These are phyloP conservation scores for Clarias fuscus DNA, from an alignment of 2,797 vertebrate genomes.

Conservation along the genomic window DNA sequence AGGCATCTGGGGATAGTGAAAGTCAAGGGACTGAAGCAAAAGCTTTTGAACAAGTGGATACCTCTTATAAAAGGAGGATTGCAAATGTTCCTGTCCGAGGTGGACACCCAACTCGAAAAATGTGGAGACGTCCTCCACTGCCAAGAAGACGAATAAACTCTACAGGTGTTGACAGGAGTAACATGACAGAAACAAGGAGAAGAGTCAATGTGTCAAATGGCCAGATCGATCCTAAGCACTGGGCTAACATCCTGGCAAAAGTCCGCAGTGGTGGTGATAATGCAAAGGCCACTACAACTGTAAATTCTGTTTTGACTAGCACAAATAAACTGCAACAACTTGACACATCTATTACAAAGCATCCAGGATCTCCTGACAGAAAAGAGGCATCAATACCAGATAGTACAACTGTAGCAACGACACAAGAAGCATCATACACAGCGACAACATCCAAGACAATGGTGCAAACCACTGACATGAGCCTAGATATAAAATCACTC, in stretches of 20 bases:
- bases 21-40: conserved; percentile 31
- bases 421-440: conserved; percentile 50
- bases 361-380: conserved; percentile 34
- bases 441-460: conserved; percentile 50
- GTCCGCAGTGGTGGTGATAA: conserved; percentile 77
- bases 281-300: conserved; percentile 61
- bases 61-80: conserved; percentile 52
- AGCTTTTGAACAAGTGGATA: conserved; percentile 54
- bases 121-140: conserved; percentile 60
- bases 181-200: conserved; percentile 74
- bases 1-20: conserved; percentile 76
- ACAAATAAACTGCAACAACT: conserved; percentile 40
- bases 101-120: conserved; percentile 60
- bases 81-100: conserved; percentile 53
- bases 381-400: conserved; percentile 69
- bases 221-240: conserved; percentile 86
- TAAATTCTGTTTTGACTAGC: conserved; percentile 40
- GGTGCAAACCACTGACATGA: conserved; percentile 41
- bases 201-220: conserved; percentile 80
- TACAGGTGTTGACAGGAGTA: conserved; percentile 70
- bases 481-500: conserved; percentile 48
- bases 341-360: conserved; percentile 30
- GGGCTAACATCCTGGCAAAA: conserved; percentile 91
- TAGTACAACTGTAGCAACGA: conserved; percentile 20
- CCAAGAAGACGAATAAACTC: conserved; percentile 62